phyloP scores from a whole-genome alignment of 92 coral and sea anemone genomes.

The Isaurus tuberculatus region DNA sequence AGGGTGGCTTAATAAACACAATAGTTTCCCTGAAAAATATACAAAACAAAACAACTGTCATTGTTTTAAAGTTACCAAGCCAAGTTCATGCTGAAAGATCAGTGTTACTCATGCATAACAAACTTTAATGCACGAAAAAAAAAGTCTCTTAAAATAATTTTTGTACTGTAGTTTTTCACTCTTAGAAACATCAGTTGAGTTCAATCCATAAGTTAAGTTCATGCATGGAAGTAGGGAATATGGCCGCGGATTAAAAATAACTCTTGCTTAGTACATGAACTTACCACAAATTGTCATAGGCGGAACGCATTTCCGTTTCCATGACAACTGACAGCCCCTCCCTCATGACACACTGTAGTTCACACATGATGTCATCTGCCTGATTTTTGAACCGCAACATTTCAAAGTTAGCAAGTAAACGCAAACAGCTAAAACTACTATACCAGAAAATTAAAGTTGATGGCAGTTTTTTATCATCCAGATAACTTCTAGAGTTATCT shows the following conservation, averaged over 20 bases:
- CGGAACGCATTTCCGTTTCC: slow-evolving; percentile 95
- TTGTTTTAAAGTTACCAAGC: not conserved
- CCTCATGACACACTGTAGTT: slow-evolving; percentile 90
- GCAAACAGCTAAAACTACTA: too few relatives aligned
- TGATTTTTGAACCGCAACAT: slow-evolving; percentile 6
- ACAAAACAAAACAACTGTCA: not conserved
- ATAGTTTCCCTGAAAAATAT: slow-evolving; percentile 72
- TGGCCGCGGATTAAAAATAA: not conserved
- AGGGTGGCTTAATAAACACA: slow-evolving; percentile 92
- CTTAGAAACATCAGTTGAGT: too few relatives aligned
- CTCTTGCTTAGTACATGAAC: not conserved
- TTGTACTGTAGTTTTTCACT: too few relatives aligned
- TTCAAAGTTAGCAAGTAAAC: not conserved
- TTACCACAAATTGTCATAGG: slow-evolving; percentile 96
- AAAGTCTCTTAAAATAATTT: too few relatives aligned
- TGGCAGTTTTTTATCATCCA: too few relatives aligned
- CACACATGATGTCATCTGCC: slow-evolving; percentile 98
- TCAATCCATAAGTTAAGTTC: too few relatives aligned
- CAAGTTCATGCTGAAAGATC: too few relatives aligned
- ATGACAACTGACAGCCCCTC: slow-evolving; percentile 93
- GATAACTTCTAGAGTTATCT: too few relatives aligned
- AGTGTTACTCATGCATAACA: too few relatives aligned
- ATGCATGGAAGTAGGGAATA: not conserved
- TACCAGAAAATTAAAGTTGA: too few relatives aligned
- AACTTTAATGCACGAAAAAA: too few relatives aligned